Base-by-base conservation (phyloP, 1,140 invertebrate species). In the Hycleus cichorii region DNA sequence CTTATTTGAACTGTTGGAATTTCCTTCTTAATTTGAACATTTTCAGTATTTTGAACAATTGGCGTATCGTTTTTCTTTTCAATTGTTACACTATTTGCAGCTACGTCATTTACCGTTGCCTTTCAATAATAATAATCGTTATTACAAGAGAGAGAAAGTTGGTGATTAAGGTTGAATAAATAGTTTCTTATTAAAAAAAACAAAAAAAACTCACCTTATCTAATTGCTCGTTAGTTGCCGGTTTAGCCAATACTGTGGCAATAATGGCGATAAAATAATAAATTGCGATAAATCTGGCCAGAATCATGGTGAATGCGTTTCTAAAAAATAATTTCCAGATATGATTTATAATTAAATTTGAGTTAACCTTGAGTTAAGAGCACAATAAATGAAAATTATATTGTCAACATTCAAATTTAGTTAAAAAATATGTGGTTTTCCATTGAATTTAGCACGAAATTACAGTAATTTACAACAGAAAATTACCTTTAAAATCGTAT, bases 61-160 rank as follows among this genome's bases (percentile, higher is more conserved):
- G 32, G 32, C 1, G 32, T 32, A 25, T 57, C 50, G 3, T 46
- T 46, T 26, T 63, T 65, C 12, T 57, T 63, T 11, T 60, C 57
- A 39, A 53, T 56, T 32, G 59, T 60, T 47, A 68, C 68, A 47
- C 63, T 51, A 54, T 69, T 69, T 18, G 64, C 58, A 3, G 64
- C 57, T 43, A 66, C 55, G 46, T 69, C 63, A 51, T 69, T 69
- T 6, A 62, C 62, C 3, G 64, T 68, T 26, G 64, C 68, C 68
- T 69, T 54, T 26, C 58, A 54, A 44, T 4, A 53, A 40, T 11
- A 8, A 11, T 32, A 45, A 57, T 42, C 2, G 43, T 24, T 48
- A 18, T 12, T n/a, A 48, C 9, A 11, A 4, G 25, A 48, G 18
- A 18, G 25, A 7, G 25, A 18, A n/a, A 48, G 10, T 18, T 12